Percentiles rank a stretch among this genome's conserved stretches.
Conservation (phyloP, 2,888 invertebrate genomes). For the Salticus scenicus region DNA sequence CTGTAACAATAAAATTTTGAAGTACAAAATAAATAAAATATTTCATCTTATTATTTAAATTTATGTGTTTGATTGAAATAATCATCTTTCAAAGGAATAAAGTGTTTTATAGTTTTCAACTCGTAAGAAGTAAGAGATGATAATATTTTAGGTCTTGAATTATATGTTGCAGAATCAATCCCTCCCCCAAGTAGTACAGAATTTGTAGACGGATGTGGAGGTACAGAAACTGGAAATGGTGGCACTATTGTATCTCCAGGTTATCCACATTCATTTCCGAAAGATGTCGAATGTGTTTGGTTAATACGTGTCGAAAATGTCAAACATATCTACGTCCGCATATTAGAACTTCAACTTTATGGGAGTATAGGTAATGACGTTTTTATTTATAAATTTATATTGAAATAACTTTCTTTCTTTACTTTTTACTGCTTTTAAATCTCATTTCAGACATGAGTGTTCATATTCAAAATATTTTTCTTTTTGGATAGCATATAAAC, state of each 20-base stretch:
- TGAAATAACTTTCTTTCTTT: background rate
- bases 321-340: constrained; percentile 76
- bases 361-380: constrained; percentile 74
- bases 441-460: too few species aligned
- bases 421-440: background rate
- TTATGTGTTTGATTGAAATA: too few species aligned
- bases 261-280: constrained; percentile 76
- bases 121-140: too few species aligned
- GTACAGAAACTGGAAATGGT: constrained; percentile 74
- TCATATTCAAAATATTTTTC: too few species aligned
- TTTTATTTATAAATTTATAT: background rate
- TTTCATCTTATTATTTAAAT: too few species aligned
- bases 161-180: constrained; percentile 61
- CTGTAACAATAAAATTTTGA: too few species aligned
- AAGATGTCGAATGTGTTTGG: constrained; percentile 77
- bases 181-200: constrained; percentile 73
- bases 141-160: too few species aligned
- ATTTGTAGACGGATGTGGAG: constrained; percentile 73
- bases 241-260: constrained; percentile 77
- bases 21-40: too few species aligned
- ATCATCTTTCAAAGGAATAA: too few species aligned
- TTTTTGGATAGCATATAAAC: too few species aligned
- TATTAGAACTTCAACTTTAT: constrained; percentile 76
- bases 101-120: too few species aligned
- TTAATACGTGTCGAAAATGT: constrained; percentile 76